These are phyloP conservation scores for Mustela lutreola DNA, from an alignment of 2,113 vertebrate species.

Conservation along the genomic window DNA sequence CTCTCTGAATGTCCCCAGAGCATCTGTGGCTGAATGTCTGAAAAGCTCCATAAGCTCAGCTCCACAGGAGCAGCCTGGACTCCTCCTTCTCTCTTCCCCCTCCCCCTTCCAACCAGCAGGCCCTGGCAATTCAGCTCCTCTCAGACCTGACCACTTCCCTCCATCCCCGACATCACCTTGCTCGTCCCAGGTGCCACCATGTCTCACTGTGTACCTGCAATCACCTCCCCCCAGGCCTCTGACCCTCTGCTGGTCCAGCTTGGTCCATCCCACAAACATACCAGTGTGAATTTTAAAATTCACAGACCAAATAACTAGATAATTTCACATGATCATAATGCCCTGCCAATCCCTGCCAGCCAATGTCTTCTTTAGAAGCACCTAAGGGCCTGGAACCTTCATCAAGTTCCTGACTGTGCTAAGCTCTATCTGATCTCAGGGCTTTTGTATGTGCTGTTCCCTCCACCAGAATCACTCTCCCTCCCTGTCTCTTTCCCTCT, in stretches of 20 bases:
- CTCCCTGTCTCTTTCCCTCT: background rate
- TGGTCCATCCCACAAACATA: background rate
- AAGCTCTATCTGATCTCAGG: background rate
- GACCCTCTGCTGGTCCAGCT: too few species aligned
- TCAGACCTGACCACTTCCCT: background rate
- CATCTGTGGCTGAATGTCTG: background rate
- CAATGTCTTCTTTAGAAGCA: background rate
- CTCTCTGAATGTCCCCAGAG: background rate
- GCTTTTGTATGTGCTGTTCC: background rate
- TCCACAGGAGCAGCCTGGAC: background rate
- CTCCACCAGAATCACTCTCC: background rate
- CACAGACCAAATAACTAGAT: background rate
- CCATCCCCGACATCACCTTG: background rate
- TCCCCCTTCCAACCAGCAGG: background rate
- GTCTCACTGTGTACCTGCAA: background rate
- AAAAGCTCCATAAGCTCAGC: background rate
- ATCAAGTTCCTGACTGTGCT: accelerated
- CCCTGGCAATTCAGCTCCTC: background rate
- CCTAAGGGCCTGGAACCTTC: accelerated
- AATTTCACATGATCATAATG: accelerated
- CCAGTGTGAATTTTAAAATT: background rate
- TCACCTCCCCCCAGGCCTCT: background rate
- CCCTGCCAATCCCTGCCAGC: background rate
- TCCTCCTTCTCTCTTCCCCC: too few species aligned
- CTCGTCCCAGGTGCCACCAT: background rate